These are phyloP conservation scores for Gallirallus australis DNA, from an alignment of 2,797 vertebrate genomes.

Conservation along the genomic window DNA sequence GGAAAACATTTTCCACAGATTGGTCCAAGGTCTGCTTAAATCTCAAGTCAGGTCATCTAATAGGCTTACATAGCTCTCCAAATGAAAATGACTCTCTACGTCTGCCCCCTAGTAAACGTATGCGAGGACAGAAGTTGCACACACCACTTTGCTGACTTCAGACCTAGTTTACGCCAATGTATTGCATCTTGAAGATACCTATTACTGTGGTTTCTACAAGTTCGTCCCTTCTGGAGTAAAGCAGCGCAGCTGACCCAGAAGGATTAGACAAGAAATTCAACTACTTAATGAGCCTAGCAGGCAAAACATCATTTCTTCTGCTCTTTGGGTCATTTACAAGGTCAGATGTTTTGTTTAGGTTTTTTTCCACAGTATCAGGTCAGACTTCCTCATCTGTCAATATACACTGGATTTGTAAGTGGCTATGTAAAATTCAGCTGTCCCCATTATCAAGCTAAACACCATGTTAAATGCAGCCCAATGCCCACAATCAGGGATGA, in stretches of 20 bases:
- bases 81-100: not conserved
- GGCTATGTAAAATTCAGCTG: not conserved
- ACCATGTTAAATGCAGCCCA: not conserved
- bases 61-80: not conserved
- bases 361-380: not conserved
- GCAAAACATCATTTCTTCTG: constrained; percentile 54
- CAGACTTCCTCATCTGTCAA: constrained; percentile 35
- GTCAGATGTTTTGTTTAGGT: constrained; percentile 18
- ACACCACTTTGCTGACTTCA: not conserved
- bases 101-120: not conserved
- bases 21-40: not conserved
- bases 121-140: not conserved
- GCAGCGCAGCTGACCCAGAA: constrained; percentile 47
- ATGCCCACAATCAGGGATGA: not conserved
- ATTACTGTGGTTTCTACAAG: not conserved
- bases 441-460: not conserved
- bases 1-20: not conserved
- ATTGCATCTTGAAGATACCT: not conserved
- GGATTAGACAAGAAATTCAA: constrained; percentile 61
- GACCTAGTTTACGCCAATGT: not conserved
- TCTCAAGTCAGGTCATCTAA: not conserved
- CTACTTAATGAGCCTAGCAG: constrained; percentile 61
- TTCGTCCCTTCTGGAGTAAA: constrained; percentile 31
- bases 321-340: constrained; percentile 55
- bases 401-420: constrained; percentile 2